Evolutionary conservation across 2,113 vertebrate genomes (phyloP), one percentile per base, ranked within the genome.

Genomic region (Colius striatus): DNA sequence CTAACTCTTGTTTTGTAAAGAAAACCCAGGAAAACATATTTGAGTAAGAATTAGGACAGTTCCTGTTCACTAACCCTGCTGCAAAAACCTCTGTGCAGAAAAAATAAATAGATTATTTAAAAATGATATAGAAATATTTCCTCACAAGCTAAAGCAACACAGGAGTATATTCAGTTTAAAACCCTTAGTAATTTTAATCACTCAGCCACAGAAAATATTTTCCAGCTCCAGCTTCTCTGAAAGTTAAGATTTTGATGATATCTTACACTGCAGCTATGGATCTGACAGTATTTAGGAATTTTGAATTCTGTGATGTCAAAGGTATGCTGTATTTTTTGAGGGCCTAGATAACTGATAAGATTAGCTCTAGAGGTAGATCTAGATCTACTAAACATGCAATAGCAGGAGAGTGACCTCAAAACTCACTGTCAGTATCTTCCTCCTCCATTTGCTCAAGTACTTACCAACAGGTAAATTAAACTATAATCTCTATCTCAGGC

Each of bases 1-100:
- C 23, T 78, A 81, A 67, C 25, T n/a, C 34, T 94, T 84, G 41
- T 55, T 96, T 78, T 63, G 50, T 54, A 96, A 82, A 89, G 55
- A 85, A 95, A 73, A 63, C 3, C 2, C 67, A 65, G n/a, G 36
- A 76, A 88, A 91, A 79, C 22, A 67, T n/a, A 66, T 36, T 80
- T 51, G 51, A 92, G 89, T 75, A 71, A 84, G 95, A 72, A 13
- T 77, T 54, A 47, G 0, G 2, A 53, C 9, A 77, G 23, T 65
- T 58, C 22, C 5, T 10, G 38, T 43, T 87, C 62, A 76, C n/a
- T 65, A 84, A 61, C 63, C 29, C 45, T 78, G 60, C 45, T 68
- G 27, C 57, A 94, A 51, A 67, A 71, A 38, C 27, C 61, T 45
- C 66, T 29, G 45, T 48, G 70, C n/a, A 65, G 45, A 32, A 77